Evolutionary conservation across 2,113 vertebrate genomes (phyloP), one percentile per base, ranked within the genome.

Genomic region (Centropus unirufus): DNA sequence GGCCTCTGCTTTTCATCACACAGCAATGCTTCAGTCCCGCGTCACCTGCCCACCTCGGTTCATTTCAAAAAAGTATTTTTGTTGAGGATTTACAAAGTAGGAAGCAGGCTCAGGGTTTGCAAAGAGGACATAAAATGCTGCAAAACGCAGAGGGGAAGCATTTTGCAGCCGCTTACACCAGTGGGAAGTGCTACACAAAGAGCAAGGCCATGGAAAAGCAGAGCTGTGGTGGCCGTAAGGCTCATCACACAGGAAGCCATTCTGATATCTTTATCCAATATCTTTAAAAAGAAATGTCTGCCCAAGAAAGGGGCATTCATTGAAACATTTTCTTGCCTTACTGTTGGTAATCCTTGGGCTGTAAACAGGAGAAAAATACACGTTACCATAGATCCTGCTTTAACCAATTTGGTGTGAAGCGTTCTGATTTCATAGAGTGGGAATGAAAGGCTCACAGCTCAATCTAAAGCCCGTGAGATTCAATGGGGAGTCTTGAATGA

Each of bases 161-260:
- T 90, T 95, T 95, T 76, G 88, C 90, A 96, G 93, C 92, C 90
- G 94, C 75, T 95, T 90, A 70, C 59, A 92, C 40, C 51, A 84
- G 40, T 87, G 59, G 85, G 77, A 90, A 94, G 69, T 81, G 77
- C 87, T 88, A 85, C 64, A 91, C 80, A 89, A 89, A 80, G 78
- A 91, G 93, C 88, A 88, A 96, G 96, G 93, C 92, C 90, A 81
- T 72, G 88, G 92, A 86, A 90, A 92, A 96, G 92, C 92, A 83
- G 94, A 95, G 93, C 90, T 88, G 85, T 85, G 84, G 70, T 96
- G 79, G 92, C 92, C 72, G 14, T 47, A 66, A 86, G 78, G 78
- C 91, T 86, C 87, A 88, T 91, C 83, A 85, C 82, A 2, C 21
- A 42, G 16, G 46, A 51, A 72, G 46, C 91, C 44, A 32, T 69